Evolutionary conservation across 2,113 vertebrate genomes (phyloP).

Genomic region (Stercorarius parasiticus): DNA sequence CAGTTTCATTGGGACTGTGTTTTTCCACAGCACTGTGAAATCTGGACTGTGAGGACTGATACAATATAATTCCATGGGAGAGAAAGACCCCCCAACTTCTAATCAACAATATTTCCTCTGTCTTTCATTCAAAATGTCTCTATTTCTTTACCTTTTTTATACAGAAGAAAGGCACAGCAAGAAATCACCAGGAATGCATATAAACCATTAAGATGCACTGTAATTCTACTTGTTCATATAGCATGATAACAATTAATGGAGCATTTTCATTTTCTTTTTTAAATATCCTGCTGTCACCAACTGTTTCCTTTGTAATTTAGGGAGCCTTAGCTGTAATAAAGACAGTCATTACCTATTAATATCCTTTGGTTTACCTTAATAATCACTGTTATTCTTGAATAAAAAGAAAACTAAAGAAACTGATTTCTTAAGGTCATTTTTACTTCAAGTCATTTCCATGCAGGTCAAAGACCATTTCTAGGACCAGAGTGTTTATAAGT

Average conservation of each 20-base stretch:
- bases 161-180: neutral
- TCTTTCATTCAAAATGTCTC: neutral
- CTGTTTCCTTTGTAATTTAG: neutral
- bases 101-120: neutral
- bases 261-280: neutral
- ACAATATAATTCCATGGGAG: neutral
- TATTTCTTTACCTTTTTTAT: neutral
- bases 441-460: neutral
- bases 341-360: neutral
- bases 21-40: neutral
- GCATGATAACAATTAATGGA: neutral
- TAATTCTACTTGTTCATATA: neutral
- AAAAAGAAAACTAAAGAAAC: neutral
- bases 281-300: neutral
- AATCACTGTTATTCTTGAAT: neutral
- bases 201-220: neutral
- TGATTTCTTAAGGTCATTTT: neutral
- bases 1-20: neutral
- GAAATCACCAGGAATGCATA: neutral
- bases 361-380: neutral
- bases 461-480: neutral
- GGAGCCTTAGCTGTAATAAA: neutral
- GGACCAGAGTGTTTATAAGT: neutral
- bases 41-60: neutral
- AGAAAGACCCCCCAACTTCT: neutral